Evolutionary conservation across 2,113 vertebrate genomes (phyloP), one percentile per base, ranked within the genome.

Genomic region (Mola mola): DNA sequence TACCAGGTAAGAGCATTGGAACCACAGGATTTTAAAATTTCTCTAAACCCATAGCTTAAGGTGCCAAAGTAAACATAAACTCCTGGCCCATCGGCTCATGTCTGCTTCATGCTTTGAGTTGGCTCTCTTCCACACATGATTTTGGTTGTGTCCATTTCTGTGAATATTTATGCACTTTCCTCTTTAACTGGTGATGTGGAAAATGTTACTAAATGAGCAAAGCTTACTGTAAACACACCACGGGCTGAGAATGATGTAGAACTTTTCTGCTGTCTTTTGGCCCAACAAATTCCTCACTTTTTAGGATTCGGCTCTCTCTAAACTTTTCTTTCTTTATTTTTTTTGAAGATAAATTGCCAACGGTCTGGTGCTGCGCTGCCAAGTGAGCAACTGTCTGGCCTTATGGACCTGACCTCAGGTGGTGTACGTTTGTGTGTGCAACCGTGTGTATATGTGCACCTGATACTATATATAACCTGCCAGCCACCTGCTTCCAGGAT

Each of bases 321-420:
- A 29, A 9, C 9, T 9, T 37, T 37, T 37, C 1, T 37, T 37
- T 37, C 6, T 37, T 37, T 11, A n/a, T 3, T 94, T 4, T 33
- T 11, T 33, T 94, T 81, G 91, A 93, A 63, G 91, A 93, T 11
- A 91, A 88, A 56, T 88, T 93, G 24, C 89, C 87, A 11, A 93
- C 92, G 76, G 83, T 87, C 47, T 93, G 92, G 89, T 88, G 91
- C 33, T 92, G 88, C 28, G 74, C 91, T 25, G 67, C 88, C 79
- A 93, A 91, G 92, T 93, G 75, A 92, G 92, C 78, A 24, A 36
- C 62, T 17, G 53, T 49, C 50, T 83, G 79, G 41, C 67, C 47
- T 24, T 52, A 36, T 61, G 70, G 51, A 33, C 46, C 49, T 61
- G 42, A 78, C 59, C 65, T 64, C 68, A 43, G 62, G 50, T 73